Evolutionary conservation across 1,140 invertebrate species (phyloP), one percentile per base, ranked within the genome.

Genomic region (Lepidurus packardi): DNA sequence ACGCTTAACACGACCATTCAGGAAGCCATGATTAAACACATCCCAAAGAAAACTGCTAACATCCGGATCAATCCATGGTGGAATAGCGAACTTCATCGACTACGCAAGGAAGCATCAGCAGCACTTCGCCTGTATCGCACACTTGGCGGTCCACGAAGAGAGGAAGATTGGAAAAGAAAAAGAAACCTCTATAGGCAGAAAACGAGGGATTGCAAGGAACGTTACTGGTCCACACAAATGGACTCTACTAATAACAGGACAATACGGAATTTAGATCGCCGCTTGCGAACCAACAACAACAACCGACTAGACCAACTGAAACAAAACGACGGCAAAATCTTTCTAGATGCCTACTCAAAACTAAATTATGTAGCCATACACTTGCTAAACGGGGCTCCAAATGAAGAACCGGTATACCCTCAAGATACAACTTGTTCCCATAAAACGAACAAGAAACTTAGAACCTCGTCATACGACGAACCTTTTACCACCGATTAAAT

Each of bases 331-430:
- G 75, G 75, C 34, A 25, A 24, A 43, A 1, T n/a, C 24, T 76
- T 76, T n/a, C 21, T 6, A 7, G 41, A 76, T 3, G n/a, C 41
- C 16, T 25, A 76, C 16, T 41, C 21, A 11, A 76, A 76, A 43
- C 75, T 76, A 10, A 76, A 76, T n/a, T 76, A 43, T 42, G 11
- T 76, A 7, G 75, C 75, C n/a, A 9, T 8, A 43, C 41, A 76
- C 10, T 5, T 76, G 21, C 75, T 76, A 25, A 41, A 44, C 9
- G 75, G 21, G 9, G 45, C 16, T 10, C 45, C 45, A 47, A 10
- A 10, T 2, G 45, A 47, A 10, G 9, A 9, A 47, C 2, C 45
- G 9, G 9, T 10, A 10, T 1, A 47, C 9, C 9, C 9, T 47
- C 9, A 47, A 16, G 9, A 47, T 16, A 47, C 45, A 47, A 47